Evolutionary conservation across 1,140 invertebrate genomes (phyloP).

Genomic region (Drosophila subobscura): DNA sequence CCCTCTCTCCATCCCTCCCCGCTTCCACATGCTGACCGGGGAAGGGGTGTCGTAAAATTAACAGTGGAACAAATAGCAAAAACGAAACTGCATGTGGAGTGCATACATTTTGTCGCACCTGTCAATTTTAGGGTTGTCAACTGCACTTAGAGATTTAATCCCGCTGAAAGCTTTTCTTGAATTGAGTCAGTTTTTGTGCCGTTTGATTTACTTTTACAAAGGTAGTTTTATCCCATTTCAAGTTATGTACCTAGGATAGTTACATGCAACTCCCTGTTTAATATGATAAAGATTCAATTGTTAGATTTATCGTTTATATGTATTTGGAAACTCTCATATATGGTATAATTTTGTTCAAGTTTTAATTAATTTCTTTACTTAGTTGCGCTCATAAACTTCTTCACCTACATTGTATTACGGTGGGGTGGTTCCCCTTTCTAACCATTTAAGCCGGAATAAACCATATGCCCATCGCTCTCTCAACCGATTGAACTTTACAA

Average conservation of each 20-base stretch:
- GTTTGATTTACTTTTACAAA: neutral
- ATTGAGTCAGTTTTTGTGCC: too few relatives aligned
- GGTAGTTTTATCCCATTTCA: neutral
- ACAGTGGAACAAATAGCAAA: slow-evolving; percentile 56
- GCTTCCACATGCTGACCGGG: neutral
- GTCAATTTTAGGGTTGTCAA: slow-evolving; percentile 27
- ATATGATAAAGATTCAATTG: too few relatives aligned
- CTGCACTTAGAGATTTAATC: slow-evolving; percentile 5
- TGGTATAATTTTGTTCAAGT: too few relatives aligned
- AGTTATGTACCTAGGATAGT: too few relatives aligned
- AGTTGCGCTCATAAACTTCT: neutral
- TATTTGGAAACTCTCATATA: too few relatives aligned
- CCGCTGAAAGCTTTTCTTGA: neutral
- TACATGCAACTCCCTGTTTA: too few relatives aligned
- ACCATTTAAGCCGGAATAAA: neutral
- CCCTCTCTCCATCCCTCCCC: neutral
- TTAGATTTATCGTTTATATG: too few relatives aligned
- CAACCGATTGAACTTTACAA: slow-evolving; percentile 12
- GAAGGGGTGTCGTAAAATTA: slow-evolving; percentile 56
- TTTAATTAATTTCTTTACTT: neutral
- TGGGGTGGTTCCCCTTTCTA: neutral
- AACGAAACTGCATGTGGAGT: slow-evolving; percentile 41
- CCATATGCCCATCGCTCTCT: neutral
- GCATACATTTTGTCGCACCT: slow-evolving; percentile 20
- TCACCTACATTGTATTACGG: too few relatives aligned